These are phyloP conservation scores for Pandemis cinnamomeana DNA, from an alignment of 2,888 invertebrate species.

Conservation along the genomic window DNA sequence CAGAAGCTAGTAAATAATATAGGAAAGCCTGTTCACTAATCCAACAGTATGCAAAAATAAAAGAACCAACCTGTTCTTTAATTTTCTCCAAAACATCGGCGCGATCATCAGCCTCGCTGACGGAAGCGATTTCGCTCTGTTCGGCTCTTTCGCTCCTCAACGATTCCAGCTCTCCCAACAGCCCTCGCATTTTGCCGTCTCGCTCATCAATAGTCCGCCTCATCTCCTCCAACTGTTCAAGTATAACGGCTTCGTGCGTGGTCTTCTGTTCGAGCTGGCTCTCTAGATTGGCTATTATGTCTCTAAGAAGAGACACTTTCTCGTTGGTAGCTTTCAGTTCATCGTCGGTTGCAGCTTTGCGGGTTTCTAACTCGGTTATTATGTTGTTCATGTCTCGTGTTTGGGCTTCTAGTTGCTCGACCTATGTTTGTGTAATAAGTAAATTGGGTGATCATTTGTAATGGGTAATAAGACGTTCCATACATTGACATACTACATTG, in stretches of 20 bases:
- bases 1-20: too few species aligned
- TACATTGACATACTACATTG: too few species aligned
- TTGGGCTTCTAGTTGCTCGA: constrained; percentile 91
- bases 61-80: constrained; percentile 67
- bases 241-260: constrained; percentile 85
- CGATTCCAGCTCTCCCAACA: constrained; percentile 82
- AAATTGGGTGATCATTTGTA: too few species aligned
- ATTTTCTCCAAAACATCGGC: constrained; percentile 64
- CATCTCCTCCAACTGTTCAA: constrained; percentile 85
- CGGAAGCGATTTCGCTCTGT: constrained; percentile 68
- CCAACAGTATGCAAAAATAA: too few species aligned
- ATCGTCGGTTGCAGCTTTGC: constrained; percentile 87
- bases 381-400: constrained; percentile 87
- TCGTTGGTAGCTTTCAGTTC: constrained; percentile 91
- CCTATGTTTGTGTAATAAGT: constrained; percentile 73
- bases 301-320: constrained; percentile 89
- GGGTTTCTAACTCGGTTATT: constrained; percentile 85
- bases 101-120: constrained; percentile 61
- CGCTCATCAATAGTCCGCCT: constrained; percentile 83
- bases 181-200: constrained; percentile 82
- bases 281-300: constrained; percentile 91
- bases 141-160: constrained; percentile 76
- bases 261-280: constrained; percentile 88
- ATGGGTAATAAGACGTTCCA: too few species aligned
- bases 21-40: too few species aligned